Evolutionary conservation across 64 coral and sea anemone species (phyloP).

Genomic region (Stylophora pistillata): DNA sequence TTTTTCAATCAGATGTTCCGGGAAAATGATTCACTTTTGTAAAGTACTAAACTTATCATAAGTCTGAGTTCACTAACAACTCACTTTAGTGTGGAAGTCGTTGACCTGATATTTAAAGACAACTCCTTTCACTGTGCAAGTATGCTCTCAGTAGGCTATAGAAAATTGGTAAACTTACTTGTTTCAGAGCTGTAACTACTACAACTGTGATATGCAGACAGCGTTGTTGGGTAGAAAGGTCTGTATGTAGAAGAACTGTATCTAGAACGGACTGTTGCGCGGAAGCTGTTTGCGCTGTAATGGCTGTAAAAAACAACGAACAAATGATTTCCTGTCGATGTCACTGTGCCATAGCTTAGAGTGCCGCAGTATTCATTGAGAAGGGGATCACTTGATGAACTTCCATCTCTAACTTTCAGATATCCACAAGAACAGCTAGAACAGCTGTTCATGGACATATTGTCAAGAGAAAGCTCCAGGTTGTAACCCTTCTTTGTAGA

Average conservation of each 20-base stretch:
- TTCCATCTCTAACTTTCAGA: background rate
- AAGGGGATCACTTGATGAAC: background rate
- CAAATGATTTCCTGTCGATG: constrained; percentile 4
- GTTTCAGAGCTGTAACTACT: background rate
- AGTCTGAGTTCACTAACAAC: too few species aligned
- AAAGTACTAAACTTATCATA: too few species aligned
- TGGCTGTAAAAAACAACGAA: background rate
- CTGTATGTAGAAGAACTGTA: too few species aligned
- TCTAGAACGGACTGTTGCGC: constrained; percentile 4
- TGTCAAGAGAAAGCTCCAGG: background rate
- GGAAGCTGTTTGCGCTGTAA: background rate
- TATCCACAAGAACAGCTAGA: constrained; percentile 11
- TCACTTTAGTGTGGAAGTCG: too few species aligned
- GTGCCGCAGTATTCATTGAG: background rate
- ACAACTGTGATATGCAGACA: background rate
- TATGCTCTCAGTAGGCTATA: too few species aligned
- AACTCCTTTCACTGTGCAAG: too few species aligned
- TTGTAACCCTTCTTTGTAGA: constrained; percentile 6
- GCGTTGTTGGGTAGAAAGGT: background rate
- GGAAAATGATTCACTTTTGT: too few species aligned
- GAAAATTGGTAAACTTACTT: background rate
- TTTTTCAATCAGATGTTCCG: too few species aligned
- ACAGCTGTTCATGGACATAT: background rate
- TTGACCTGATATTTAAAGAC: too few species aligned
- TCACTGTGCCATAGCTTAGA: background rate